Conservation (phyloP, 2,888 invertebrate genomes). For the Tachina fera region DNA sequence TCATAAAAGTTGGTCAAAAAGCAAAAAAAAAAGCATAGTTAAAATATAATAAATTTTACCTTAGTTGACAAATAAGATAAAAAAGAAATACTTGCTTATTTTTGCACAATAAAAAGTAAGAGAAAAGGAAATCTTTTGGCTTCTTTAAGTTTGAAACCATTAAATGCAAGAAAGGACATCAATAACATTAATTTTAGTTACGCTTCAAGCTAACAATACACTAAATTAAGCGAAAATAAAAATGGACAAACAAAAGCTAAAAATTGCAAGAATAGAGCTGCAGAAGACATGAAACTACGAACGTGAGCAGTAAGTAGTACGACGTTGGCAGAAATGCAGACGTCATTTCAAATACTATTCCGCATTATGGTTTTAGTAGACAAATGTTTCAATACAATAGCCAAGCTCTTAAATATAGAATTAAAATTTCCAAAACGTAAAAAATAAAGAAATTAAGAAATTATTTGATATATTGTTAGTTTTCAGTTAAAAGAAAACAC, state of each 20-base stretch:
- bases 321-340: not conserved
- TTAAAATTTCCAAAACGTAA: too few relatives aligned
- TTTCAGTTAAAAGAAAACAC: too few relatives aligned
- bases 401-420: too few relatives aligned
- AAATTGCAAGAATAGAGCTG: not conserved
- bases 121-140: not conserved
- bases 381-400: not conserved
- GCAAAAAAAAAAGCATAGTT: not conserved
- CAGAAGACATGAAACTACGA: not conserved
- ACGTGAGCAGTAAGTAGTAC: not conserved
- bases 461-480: too few relatives aligned
- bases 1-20: conserved; percentile 21
- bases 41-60: conserved; percentile 49
- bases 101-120: not conserved
- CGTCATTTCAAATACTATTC: not conserved
- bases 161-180: conserved; percentile 61
- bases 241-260: conserved; percentile 23
- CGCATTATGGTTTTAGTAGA: not conserved
- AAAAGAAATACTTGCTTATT: conserved; percentile 19
- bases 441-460: too few relatives aligned
- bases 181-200: conserved; percentile 57
- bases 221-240: conserved; percentile 31
- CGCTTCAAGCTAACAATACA: conserved; percentile 34
- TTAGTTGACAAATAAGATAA: conserved; percentile 49
- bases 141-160: conserved; percentile 45